Evolutionary conservation across 2,113 vertebrate species (phyloP).

Genomic region (Aleadryas rufinucha): DNA sequence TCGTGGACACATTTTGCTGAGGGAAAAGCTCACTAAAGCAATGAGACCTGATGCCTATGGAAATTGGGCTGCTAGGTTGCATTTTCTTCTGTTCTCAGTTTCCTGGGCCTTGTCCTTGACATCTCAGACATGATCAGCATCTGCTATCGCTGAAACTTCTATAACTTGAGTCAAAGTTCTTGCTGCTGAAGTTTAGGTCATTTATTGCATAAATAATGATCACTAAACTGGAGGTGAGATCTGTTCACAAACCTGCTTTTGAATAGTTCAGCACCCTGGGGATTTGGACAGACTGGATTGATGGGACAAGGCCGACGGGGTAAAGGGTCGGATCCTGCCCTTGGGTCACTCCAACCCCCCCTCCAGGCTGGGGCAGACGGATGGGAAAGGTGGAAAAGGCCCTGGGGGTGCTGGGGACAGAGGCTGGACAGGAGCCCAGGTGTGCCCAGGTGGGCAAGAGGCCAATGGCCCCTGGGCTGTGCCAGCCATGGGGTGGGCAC

Average conservation of each 20-base stretch:
- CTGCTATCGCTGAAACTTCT: background rate
- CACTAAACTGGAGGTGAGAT: background rate
- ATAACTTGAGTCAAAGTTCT: background rate
- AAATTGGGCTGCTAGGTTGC: background rate
- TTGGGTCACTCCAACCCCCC: background rate
- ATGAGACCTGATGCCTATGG: background rate
- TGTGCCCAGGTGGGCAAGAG: background rate
- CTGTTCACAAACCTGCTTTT: background rate
- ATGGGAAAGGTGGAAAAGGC: background rate
- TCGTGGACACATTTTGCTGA: background rate
- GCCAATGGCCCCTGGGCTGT: background rate
- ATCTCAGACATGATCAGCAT: background rate
- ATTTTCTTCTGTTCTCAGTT: background rate
- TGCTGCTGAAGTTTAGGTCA: background rate
- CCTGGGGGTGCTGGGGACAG: background rate
- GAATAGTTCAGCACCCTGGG: background rate
- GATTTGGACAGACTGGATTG: background rate
- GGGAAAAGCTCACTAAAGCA: background rate
- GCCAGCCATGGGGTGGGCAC: background rate
- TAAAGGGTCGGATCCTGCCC: background rate
- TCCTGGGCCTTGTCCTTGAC: background rate
- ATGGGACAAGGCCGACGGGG: rapidly evolving
- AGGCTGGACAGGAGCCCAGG: background rate
- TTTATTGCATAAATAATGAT: background rate
- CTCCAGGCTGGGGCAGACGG: background rate